Percentiles rank a stretch among this genome's conserved stretches.
These are phyloP conservation scores for Andricus quercusramuli DNA, from an alignment of 2,888 invertebrate species.

Conservation along the genomic window DNA sequence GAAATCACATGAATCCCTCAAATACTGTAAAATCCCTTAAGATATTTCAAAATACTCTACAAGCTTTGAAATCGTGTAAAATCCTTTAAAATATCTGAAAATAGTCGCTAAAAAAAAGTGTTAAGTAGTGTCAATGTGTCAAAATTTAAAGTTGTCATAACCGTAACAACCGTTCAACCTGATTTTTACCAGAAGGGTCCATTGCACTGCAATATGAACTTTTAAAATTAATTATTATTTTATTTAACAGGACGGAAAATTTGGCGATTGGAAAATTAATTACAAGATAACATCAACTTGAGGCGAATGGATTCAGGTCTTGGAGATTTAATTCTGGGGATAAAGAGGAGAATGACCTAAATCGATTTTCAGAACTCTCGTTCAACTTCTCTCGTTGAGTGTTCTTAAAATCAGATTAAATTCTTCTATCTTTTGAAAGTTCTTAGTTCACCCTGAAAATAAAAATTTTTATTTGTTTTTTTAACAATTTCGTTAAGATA, in stretches of 20 bases:
- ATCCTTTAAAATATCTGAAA: no score
- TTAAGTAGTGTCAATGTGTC: no score
- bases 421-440: not conserved
- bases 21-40: no score
- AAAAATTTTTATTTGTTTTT: not conserved
- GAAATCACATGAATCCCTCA: no score
- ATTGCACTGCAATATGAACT: no score
- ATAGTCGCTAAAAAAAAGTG: no score
- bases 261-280: not conserved
- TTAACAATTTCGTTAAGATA: not conserved
- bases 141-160: no score
- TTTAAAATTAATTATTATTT: no score
- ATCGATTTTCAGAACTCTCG: not conserved
- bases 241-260: not conserved
- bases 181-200: no score
- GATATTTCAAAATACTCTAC: no score
- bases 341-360: not conserved
- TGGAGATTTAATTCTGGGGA: not conserved
- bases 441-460: not conserved
- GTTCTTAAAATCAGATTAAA: constrained; percentile 4
- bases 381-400: constrained; percentile 2
- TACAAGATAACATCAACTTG: not conserved
- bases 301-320: not conserved
- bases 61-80: no score
- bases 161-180: no score